These are phyloP conservation scores for Mactromeris polynyma DNA, from an alignment of 2,888 invertebrate genomes.

Conservation along the genomic window DNA sequence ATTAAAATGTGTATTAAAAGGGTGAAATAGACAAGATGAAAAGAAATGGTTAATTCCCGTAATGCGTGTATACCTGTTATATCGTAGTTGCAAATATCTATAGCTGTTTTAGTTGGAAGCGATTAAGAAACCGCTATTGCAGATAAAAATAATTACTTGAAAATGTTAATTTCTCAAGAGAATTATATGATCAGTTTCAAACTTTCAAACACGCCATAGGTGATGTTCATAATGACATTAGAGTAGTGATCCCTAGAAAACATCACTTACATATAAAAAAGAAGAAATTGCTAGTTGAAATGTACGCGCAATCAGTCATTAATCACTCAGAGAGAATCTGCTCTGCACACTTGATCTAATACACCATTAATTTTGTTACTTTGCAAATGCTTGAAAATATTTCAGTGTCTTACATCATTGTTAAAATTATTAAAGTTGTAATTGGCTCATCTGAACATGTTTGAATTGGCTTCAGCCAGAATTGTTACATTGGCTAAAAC, in stretches of 20 bases:
- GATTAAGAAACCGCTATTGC: neutral
- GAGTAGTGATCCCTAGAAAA: neutral
- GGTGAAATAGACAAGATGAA: neutral
- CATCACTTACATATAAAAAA: neutral
- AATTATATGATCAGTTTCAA: neutral
- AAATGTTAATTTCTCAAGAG: slow-evolving; percentile 4
- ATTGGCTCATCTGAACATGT: too few relatives aligned
- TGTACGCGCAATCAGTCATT: too few relatives aligned
- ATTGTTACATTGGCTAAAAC: too few relatives aligned
- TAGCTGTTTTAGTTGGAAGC: slow-evolving; percentile 9
- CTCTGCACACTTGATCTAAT: too few relatives aligned
- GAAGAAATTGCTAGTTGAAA: too few relatives aligned
- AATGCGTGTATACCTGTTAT: neutral
- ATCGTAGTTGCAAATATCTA: neutral
- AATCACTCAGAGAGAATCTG: too few relatives aligned
- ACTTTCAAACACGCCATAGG: neutral
- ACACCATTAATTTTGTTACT: too few relatives aligned
- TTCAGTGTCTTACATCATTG: too few relatives aligned
- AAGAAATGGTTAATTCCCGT: neutral
- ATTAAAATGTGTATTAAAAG: neutral
- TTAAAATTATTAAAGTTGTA: too few relatives aligned
- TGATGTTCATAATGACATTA: neutral
- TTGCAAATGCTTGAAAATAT: too few relatives aligned
- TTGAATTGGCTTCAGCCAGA: too few relatives aligned
- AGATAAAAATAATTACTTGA: neutral